phyloP scores from a whole-genome alignment of 1,140 invertebrate species.

The Psilanteris sp. region DNA sequence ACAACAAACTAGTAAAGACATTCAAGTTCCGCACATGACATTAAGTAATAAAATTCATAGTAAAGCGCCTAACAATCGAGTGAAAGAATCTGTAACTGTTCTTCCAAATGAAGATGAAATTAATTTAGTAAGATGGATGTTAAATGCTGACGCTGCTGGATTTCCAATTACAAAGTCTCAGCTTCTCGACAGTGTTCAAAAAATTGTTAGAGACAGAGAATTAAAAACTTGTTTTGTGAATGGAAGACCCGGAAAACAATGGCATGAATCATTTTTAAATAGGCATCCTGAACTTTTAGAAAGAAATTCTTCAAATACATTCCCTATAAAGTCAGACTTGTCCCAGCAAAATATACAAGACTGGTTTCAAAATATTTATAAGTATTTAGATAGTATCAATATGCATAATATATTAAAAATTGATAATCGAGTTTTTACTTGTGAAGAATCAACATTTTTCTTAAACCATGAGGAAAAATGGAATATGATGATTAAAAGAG shows the following conservation, averaged over 20 bases:
- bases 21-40: not conserved
- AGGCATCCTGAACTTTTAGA: conserved; percentile 7
- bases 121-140: conserved; percentile 21
- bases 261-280: conserved; percentile 3
- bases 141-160: conserved; percentile 11
- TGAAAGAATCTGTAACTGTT: not conserved
- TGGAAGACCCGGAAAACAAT: not conserved
- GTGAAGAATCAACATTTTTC: conserved; percentile 8
- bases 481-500: not conserved
- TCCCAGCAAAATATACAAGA: not conserved
- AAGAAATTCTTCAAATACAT: not conserved
- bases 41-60: not conserved
- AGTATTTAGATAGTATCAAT: not conserved
- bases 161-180: conserved; percentile 14
- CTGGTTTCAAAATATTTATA: conserved; percentile 3
- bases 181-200: conserved; percentile 16
- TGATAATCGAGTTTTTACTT: conserved; percentile 11
- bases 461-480: conserved; percentile 8
- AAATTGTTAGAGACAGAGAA: conserved; percentile 9
- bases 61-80: not conserved
- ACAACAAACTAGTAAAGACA: too few relatives aligned
- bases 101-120: not conserved
- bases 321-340: not conserved
- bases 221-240: not conserved
- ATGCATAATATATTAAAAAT: not conserved